Evolutionary conservation across 2,113 vertebrate genomes (phyloP).

Genomic region (Gila orcuttii): DNA sequence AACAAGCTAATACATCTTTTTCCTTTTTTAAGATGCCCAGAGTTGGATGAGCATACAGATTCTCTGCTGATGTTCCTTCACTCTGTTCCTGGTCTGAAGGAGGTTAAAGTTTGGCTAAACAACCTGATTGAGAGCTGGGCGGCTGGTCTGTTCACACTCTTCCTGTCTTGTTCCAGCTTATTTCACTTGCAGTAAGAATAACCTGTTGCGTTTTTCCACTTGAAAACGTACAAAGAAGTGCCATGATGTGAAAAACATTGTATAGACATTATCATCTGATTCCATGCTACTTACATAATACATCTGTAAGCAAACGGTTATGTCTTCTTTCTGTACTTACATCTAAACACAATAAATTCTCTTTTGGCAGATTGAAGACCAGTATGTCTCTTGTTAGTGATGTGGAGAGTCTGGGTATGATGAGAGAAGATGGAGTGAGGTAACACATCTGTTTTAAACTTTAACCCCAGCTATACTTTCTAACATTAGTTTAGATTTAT

Average conservation of each 20-base stretch:
- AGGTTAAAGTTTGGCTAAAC: not conserved
- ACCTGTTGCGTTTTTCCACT: not conserved
- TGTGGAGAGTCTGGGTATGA: conserved; percentile 26
- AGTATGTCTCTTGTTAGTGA: not conserved
- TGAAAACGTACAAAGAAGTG: not conserved
- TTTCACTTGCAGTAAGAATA: conserved; percentile 15
- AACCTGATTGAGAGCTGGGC: conserved; percentile 20
- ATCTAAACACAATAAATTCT: not conserved
- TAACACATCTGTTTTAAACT: not conserved
- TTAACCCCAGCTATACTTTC: not conserved
- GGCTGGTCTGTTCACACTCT: conserved; percentile 8
- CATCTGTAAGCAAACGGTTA: not conserved
- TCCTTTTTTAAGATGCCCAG: not conserved
- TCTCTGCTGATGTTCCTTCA: not conserved
- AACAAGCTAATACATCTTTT: no score
- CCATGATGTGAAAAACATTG: not conserved
- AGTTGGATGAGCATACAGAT: not conserved
- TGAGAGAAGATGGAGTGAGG: not conserved
- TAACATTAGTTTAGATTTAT: not conserved
- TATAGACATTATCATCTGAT: not conserved
- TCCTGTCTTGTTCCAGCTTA: conserved; percentile 36
- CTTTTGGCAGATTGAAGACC: conserved; percentile 8
- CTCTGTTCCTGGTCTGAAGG: conserved; percentile 14
- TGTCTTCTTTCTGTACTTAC: not conserved
- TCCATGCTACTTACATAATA: not conserved